Base-by-base conservation (phyloP, 2,888 invertebrate genomes). In the Phlogophora meticulosa region DNA sequence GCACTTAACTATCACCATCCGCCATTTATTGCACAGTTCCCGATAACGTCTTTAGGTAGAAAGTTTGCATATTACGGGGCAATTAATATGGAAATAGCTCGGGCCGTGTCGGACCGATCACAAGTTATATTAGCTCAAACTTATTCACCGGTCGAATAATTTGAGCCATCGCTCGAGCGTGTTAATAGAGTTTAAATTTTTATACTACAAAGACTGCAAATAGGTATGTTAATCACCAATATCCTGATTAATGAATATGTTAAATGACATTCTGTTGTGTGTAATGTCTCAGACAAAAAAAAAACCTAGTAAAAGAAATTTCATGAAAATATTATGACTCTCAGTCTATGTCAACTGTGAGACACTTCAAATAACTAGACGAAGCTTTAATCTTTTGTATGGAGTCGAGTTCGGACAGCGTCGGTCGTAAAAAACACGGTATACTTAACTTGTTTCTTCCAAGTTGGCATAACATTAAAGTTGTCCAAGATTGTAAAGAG, bases 11-110 rank as follows among this genome's bases (percentile, higher is more conserved):
- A 45, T 63, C 55, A 10, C 59, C 64, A 53, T 59, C 36, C 78
- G 24, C 61, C 56, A 63, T 73, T 63, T 67, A 67, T 63, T 60
- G 62, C 56, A 52, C 53, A 60, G 49, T 76, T 57, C 45, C 58
- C 56, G 60, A 64, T 80, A 79, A 67, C 64, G 61, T 78, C 58
- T 66, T 58, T n/a, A 60, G 46, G 49, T 55, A 58, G 49, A 72
- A 80, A 81, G 70, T 80, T 80, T 75, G 52, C 75, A 80, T 67
- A 78, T 78, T 78, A 78, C 69, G 59, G 70, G 24, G 72, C 72
- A 80, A 80, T 80, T 80, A 80, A 80, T 80, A 81, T 80, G 80
- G 81, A 76, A 80, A 80, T 80, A n/a, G 64, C 76, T 49, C 45
- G 42, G 58, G 34, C 48, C 75, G 62, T n/a, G n/a, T 46, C 38